Evolutionary conservation across 2,113 vertebrate species (phyloP).

Genomic region (Merops nubicus): DNA sequence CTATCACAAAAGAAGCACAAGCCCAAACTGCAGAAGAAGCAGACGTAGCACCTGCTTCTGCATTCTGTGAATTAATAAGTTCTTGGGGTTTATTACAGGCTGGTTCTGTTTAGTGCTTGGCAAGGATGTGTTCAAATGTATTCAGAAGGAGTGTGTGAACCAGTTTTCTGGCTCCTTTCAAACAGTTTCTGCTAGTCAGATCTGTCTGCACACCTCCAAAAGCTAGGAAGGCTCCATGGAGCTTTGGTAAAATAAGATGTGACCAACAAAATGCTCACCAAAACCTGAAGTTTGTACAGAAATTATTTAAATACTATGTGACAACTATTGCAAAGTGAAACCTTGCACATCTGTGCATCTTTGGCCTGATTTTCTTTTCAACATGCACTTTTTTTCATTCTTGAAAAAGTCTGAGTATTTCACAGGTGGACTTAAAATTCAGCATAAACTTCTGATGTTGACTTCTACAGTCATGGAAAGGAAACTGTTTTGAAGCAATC

Average conservation of each 20-base stretch:
- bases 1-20: neutral
- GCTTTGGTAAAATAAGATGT: neutral
- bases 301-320: neutral
- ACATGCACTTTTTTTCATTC: neutral
- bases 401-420: neutral
- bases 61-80: neutral
- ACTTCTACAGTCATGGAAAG: neutral
- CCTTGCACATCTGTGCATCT: neutral
- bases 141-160: neutral
- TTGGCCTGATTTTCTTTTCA: neutral
- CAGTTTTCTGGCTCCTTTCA: conserved; percentile 6
- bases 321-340: neutral
- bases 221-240: neutral
- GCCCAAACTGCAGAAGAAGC: neutral
- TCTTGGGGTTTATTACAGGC: conserved; percentile 10
- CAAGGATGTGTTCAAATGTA: neutral
- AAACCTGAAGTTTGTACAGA: neutral
- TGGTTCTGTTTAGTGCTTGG: conserved; percentile 21
- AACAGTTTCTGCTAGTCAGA: neutral
- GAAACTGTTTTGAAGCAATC: neutral
- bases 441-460: neutral
- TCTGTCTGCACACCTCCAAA: neutral
- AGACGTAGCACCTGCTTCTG: conserved; percentile 12
- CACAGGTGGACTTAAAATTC: neutral
- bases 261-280: neutral